Base-by-base conservation (phyloP, 2,888 invertebrate genomes). In the Diaphora mendica region DNA sequence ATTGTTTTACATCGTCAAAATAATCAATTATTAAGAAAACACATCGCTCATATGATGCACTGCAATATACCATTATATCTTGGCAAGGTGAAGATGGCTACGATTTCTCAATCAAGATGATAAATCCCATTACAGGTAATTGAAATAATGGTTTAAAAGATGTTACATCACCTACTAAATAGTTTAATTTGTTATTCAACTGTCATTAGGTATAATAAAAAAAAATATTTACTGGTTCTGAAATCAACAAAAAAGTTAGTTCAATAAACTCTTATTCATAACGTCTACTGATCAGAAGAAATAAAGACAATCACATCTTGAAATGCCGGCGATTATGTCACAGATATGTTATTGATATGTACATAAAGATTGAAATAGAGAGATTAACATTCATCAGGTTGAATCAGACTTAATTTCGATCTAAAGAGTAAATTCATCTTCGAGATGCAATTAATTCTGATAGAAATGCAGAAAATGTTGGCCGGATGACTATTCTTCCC, bases 401-500 rank as follows among this genome's bases (percentile, higher is more conserved):
- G 67, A 82, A 84, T 65, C 80, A 84, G 17, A 69, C 72, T 26
- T 77, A 81, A 74, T 77, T 83, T 4, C 81, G 83, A 33, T 83
- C 83, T 64, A 82, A 84, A 68, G 83, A 83, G n/a, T 84, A 86
- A 44, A 83, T 84, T 79, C 80, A 82, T 42, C 77, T 83, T 69
- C 80, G 81, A 42, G 84, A 86, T 82, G 83, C 80, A 1, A 82
- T 82, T 77, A 79, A 71, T 80, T 30, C 79, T 76, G 82, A 83
- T 72, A 80, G 80, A 78, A 82, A 87, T 82, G 79, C 79, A 80
- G 73, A 82, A 68, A 83, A 87, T 81, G 71, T 87, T 1, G 88
- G 88, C 13, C 48, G 81, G 33, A 75, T 76, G 64, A 82, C 82
- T 71, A 88, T 89, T 84, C 78, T 90, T 2, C 89, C 90, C 72